A percentile compares a stretch with the other conserved stretches of the same genome.
Conservation (phyloP, 2,888 invertebrate genomes). For the Melanargia galathea region DNA sequence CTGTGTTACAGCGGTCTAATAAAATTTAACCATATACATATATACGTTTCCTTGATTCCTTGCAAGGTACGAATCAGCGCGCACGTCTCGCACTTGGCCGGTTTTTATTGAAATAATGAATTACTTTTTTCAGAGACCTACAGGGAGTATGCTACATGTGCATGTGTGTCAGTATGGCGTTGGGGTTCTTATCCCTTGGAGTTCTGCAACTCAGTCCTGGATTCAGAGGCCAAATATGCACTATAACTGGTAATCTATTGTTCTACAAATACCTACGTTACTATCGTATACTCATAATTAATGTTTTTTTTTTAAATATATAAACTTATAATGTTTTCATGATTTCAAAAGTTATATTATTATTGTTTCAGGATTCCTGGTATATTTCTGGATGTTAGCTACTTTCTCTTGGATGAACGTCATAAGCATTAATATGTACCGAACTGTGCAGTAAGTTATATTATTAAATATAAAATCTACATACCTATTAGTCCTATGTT, state of each 20-base stretch:
- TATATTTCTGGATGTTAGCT: conserved; percentile 84
- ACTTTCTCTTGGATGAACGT: conserved; percentile 89
- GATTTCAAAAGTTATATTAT: neutral
- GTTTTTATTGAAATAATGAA: neutral
- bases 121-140: conserved; percentile 69
- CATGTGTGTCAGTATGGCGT: conserved; percentile 81
- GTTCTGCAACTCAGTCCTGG: conserved; percentile 77
- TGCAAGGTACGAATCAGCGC: too few species aligned
- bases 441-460: conserved; percentile 83
- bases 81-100: too few species aligned
- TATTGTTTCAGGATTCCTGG: conserved; percentile 73
- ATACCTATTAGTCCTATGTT: neutral
- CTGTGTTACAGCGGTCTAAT: too few species aligned
- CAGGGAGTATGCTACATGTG: conserved; percentile 86
- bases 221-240: conserved; percentile 68
- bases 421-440: conserved; percentile 86
- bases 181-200: conserved; percentile 82
- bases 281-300: neutral
- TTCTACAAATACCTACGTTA: neutral
- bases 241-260: conserved; percentile 70
- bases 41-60: too few species aligned
- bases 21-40: too few species aligned
- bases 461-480: too few species aligned
- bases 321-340: neutral
- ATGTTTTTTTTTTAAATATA: neutral